Base-by-base conservation (phyloP, 2,113 vertebrate genomes). In the Mesitornis unicolor region DNA sequence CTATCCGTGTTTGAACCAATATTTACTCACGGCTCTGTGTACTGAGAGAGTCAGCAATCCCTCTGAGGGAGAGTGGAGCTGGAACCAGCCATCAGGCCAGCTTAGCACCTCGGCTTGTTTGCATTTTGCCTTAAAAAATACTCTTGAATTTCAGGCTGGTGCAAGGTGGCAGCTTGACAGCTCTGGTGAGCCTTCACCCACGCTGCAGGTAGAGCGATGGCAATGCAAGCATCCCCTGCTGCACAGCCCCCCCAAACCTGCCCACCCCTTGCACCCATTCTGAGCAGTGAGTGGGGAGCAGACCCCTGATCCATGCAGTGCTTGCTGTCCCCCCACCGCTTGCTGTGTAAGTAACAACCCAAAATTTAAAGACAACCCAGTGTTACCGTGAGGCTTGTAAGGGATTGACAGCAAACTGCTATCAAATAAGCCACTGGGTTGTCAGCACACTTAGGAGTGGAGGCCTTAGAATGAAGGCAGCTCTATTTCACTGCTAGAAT, bases 1-100 rank as follows among this genome's bases (percentile, higher is more conserved):
- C 63, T 43, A 12, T 57, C 81, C 5, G 17, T 61, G 65, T 81
- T 56, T 95, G 91, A 96, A 79, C 60, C 84, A 95, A 78, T 92
- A 90, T 95, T 96, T 90, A 70, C 91, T 70, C 68, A 51, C 5
- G 8, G 78, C 38, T 92, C 67, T 81, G 75, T 86, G 74, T 40
- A 2, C 81, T 38, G 10, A 78, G 91, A 50, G 45, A 43, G 48
- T 28, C 90, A 86, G 71, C 70, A 43, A 65, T 56, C 48, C 71
- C 77, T 70, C 38, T 4, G 43, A 84, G 64, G 13, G 57, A 71
- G 65, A 82, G 67, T 9, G 7, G 91, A 47, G 80, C 89, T 79
- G 87, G 33, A 77, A 42, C 21, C 36, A 64, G 48, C 63, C 59
- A 28, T 4, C 57, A 64, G 53, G 43, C 64, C 69, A 71, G 76